Evolutionary conservation across 1,140 invertebrate species (phyloP), one percentile per base, ranked within the genome.

Genomic region (Hypsibius dujardini): DNA sequence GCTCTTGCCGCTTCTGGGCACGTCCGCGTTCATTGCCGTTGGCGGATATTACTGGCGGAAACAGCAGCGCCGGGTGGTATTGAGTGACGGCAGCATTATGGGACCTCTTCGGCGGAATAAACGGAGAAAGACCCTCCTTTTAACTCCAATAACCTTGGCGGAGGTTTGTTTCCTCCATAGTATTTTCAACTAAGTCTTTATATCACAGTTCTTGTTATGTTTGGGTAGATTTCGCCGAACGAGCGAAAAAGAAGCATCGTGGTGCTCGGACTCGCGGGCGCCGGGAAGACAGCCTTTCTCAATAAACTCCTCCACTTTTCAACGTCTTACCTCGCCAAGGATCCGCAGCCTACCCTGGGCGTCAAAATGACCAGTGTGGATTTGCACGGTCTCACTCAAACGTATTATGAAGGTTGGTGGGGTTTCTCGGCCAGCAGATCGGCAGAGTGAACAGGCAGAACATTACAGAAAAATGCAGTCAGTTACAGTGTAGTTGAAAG

Each of bases 331-430:
- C n/a, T n/a, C 50, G 50, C 50, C n/a, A 42, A 67, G 12, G 62
- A 67, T 15, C 62, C 62, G 12, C 12, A 15, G 12, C 62, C 62
- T 12, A 56, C 50, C n/a, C 50, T 67, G 40, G 62, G 62, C 62
- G 62, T 67, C 12, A 67, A 42, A 67, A 67, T 67, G 62, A 67
- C 62, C 12, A 67, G 12, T 67, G 62, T 42, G 12, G 62, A 67
- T 67, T 40, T 67, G 3, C 12, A 42, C 12, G 62, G 62, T 7
- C 40, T 67, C 12, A 12, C 3, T 7, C 62, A 67, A 42, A 67
- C 62, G 3, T 67, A 67, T 42, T 67, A 67, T 42, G 62, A 67
- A 67, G 62, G 62, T 67, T 28, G 28, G 28, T 28, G 28, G 28
- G 28, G 28, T 28, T 28, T 28, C 28, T 28, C 28, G 28, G 28